Base-by-base conservation (phyloP, 2,888 invertebrate species). In the Chrysolina haemoptera region DNA sequence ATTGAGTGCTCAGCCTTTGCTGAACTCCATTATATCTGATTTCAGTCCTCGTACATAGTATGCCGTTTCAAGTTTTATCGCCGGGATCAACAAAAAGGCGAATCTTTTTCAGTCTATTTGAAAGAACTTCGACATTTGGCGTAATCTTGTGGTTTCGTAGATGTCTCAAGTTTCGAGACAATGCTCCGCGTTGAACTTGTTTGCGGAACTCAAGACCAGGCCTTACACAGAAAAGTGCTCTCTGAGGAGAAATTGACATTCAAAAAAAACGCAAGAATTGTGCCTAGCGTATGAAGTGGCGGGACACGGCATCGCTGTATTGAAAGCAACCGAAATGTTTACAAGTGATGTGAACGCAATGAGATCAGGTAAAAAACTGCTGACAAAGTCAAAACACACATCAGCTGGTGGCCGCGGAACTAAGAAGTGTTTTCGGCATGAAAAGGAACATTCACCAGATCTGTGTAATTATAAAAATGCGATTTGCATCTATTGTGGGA, bases 121-220 rank as follows among this genome's bases (percentile, higher is more conserved):
- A 55, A 53, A 18, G 40, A 68, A 43, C 55, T 68, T 16, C 41
- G 68, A 16, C 68, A 68, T 55, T 40, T 68, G 50, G 68, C 68
- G 50, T 1, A 27, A 27, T 27, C 27, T 27, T 27, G 27, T 27
- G 27, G 27, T 27, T 27, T 27, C 27, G 27, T 1, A 27, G 5
- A 27, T 27, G 27, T 27, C 1, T 27, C 27, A 27, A 27, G 5
- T 27, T 5, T 27, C 27, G 27, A 27, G 5, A 27, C 5, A 27
- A 27, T 27, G 27, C 27, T 27, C 27, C 27, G 27, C 27, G 27
- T 3, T 5, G 5, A 5, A 5, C 27, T 27, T 27, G 27, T 27
- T 1, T 27, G 27, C 27, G 27, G 27, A 27, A 27, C 5, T 3
- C 27, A 27, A 27, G 27, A 27, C 27, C 2, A 27, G 5, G 27